Conservation (phyloP, 1,140 invertebrate species). For the Armadillidium nasatum region DNA sequence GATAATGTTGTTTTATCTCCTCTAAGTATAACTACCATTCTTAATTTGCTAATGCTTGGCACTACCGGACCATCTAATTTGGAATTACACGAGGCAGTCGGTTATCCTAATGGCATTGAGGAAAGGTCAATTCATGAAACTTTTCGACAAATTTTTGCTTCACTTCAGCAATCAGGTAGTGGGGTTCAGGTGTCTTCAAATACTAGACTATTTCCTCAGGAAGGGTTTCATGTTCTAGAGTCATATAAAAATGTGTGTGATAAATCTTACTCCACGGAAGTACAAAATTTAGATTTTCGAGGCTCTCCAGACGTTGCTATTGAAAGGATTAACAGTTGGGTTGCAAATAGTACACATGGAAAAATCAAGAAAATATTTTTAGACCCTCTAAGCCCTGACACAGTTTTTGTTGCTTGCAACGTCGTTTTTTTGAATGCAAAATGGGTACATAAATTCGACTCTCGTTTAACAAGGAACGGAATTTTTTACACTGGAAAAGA, state of each 20-base stretch:
- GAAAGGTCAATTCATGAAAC: constrained; percentile 27
- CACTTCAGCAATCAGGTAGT: neutral
- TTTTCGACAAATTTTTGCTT: constrained; percentile 23
- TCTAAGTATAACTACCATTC: constrained; percentile 67
- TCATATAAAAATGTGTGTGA: constrained; percentile 33
- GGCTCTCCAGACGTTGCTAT: constrained; percentile 53
- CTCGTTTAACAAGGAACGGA: constrained; percentile 53
- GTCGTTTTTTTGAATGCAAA: constrained; percentile 80
- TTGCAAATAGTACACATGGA: constrained; percentile 63
- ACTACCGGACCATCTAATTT: constrained; percentile 43
- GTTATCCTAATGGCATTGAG: constrained; percentile 27
- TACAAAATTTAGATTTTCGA: constrained; percentile 61
- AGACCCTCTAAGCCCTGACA: constrained; percentile 51
- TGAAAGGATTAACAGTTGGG: constrained; percentile 66
- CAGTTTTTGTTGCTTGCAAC: constrained; percentile 67
- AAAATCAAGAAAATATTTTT: constrained; percentile 59
- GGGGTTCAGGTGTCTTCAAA: constrained; percentile 29
- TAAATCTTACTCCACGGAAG: constrained; percentile 59
- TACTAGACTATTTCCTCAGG: constrained; percentile 35
- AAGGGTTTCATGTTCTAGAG: constrained; percentile 16
- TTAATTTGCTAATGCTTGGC: constrained; percentile 60
- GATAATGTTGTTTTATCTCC: constrained; percentile 72
- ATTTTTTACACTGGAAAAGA: constrained; percentile 56
- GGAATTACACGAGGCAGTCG: constrained; percentile 45
- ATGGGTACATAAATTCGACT: constrained; percentile 65